Evolutionary conservation across 2,888 invertebrate genomes (phyloP).

Genomic region (Allolobophora icterica): DNA sequence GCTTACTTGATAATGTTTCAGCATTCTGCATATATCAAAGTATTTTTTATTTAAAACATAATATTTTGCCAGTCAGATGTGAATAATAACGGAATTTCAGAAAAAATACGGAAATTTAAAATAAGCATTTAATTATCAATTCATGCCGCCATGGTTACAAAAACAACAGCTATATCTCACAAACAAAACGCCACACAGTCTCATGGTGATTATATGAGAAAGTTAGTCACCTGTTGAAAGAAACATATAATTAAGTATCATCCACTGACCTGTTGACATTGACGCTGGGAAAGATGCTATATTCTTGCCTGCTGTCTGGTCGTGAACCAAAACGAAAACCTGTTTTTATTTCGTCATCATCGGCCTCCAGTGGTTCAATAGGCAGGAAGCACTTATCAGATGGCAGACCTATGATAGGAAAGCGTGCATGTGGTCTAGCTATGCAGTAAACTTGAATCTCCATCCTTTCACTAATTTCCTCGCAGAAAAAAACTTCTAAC

Average conservation of each 20-base stretch:
- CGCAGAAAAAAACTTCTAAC: too few relatives aligned
- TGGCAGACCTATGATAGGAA: neutral
- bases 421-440: too few relatives aligned
- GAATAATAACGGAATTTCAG: too few relatives aligned
- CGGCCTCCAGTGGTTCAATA: constrained; percentile 48
- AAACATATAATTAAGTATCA: neutral
- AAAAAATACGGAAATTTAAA: too few relatives aligned
- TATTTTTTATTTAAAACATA: too few relatives aligned
- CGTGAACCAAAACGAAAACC: constrained; percentile 64
- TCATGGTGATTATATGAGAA: neutral
- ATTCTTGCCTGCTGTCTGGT: constrained; percentile 73
- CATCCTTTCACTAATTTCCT: too few relatives aligned
- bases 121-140: too few relatives aligned
- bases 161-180: neutral
- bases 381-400: constrained; percentile 52
- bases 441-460: too few relatives aligned
- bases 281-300: constrained; percentile 70
- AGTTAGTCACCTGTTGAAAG: neutral
- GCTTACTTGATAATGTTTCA: too few relatives aligned
- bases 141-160: too few relatives aligned
- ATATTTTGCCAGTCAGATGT: too few relatives aligned
- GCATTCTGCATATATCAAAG: too few relatives aligned
- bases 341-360: constrained; percentile 38
- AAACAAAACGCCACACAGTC: neutral
- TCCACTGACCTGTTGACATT: constrained; percentile 56